Percentiles rank a stretch among this genome's conserved stretches.
These are phyloP conservation scores for Andrena praecox DNA, from an alignment of 2,888 invertebrate species.

Conservation along the genomic window DNA sequence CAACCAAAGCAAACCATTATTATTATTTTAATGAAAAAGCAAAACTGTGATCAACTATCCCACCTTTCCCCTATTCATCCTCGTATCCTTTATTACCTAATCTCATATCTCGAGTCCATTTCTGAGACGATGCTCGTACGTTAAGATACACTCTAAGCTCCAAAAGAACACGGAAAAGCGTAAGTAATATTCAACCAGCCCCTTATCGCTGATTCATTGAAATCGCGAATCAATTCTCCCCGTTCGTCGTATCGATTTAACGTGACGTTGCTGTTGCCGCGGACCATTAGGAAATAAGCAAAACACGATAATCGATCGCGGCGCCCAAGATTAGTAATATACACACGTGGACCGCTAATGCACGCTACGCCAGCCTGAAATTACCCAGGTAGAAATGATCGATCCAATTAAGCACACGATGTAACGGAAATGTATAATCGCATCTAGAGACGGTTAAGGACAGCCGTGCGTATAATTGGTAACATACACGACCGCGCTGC, in stretches of 20 bases:
- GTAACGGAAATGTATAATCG: conserved; percentile 58
- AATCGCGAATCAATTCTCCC: not conserved
- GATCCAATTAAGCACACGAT: conserved; percentile 67
- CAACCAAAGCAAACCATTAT: too few species aligned
- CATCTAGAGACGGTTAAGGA: conserved; percentile 37
- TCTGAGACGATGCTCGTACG: not conserved
- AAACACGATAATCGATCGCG: conserved; percentile 12
- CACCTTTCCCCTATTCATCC: too few species aligned
- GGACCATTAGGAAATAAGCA: conserved; percentile 18
- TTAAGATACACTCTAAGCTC: too few species aligned
- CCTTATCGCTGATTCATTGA: not conserved
- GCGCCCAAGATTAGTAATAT: conserved; percentile 9
- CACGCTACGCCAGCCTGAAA: conserved; percentile 49
- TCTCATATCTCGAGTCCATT: too few species aligned
- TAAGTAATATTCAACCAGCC: not conserved
- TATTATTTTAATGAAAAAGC: too few species aligned
- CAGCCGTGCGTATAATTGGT: conserved; percentile 58
- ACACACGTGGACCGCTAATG: conserved; percentile 25
- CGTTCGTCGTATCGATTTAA: not conserved
- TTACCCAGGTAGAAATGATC: conserved; percentile 64
- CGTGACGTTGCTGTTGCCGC: conserved; percentile 8
- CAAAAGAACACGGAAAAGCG: not conserved
- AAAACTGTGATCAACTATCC: too few species aligned
- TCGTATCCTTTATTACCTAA: not conserved
- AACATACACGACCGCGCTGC: conserved; percentile 23